A percentile compares a stretch with the other conserved stretches of the same genome.
Evolutionary conservation across 2,888 invertebrate genomes (phyloP).

Genomic region (Mechanitis messenoides): DNA sequence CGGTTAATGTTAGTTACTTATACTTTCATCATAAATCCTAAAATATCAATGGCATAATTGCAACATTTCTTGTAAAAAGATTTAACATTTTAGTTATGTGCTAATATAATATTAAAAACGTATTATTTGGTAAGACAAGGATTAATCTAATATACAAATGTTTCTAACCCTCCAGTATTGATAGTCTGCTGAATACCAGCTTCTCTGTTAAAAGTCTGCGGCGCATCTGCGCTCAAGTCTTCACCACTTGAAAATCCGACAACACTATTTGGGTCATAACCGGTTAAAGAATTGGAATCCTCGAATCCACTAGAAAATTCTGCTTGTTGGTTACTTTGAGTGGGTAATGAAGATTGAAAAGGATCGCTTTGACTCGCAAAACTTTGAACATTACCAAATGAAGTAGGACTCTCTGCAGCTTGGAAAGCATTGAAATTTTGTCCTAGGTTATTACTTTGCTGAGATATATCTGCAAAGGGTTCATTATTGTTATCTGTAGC

Average conservation of each 20-base stretch:
- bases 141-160: conserved; percentile 48
- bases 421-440: conserved; percentile 48
- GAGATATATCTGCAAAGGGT: conserved; percentile 44
- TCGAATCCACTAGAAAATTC: conserved; percentile 48
- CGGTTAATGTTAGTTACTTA: neutral
- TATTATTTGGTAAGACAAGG: neutral
- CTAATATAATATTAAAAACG: no score
- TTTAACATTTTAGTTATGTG: no score
- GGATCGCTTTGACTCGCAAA: conserved; percentile 46
- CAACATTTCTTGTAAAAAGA: neutral
- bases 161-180: conserved; percentile 58
- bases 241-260: conserved; percentile 40
- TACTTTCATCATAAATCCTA: neutral
- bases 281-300: conserved; percentile 44
- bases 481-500: conserved; percentile 45
- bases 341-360: conserved; percentile 39
- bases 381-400: conserved; percentile 41
- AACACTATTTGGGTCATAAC: conserved; percentile 40
- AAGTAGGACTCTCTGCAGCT: conserved; percentile 43
- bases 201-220: conserved; percentile 56
- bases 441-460: conserved; percentile 43
- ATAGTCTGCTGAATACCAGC: conserved; percentile 60
- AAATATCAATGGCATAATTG: conserved; percentile 8
- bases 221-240: conserved; percentile 42
- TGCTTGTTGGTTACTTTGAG: conserved; percentile 41